Percentiles rank a stretch among this genome's conserved stretches.
Conservation (phyloP, 2,797 vertebrate genomes). For the Phrynocephalus forsythii region DNA sequence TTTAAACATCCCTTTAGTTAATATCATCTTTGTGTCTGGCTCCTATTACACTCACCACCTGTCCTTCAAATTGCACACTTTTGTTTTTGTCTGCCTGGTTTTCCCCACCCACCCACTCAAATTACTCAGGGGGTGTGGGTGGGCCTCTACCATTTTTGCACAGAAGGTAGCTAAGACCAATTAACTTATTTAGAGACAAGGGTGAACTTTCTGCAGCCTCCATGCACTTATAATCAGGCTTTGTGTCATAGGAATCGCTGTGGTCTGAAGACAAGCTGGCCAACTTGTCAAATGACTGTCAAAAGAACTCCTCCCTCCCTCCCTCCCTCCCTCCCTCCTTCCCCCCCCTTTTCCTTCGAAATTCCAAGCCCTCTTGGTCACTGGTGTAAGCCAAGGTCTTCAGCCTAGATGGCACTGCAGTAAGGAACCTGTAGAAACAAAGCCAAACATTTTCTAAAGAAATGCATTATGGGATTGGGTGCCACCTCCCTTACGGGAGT, state of each 20-base stretch:
- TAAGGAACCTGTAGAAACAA: conserved; percentile 14
- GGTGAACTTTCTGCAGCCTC: neutral
- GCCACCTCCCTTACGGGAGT: neutral
- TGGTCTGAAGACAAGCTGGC: neutral
- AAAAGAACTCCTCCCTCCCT: neutral
- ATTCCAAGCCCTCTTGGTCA: neutral
- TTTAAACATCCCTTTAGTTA: conserved; percentile 47
- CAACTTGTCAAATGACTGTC: neutral
- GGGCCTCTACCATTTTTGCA: neutral
- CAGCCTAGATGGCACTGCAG: neutral
- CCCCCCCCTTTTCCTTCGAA: neutral
- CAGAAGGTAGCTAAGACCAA: neutral
- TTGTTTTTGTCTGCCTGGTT: neutral
- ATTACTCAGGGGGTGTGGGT: neutral
- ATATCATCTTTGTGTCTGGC: conserved; percentile 55
- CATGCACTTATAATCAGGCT: neutral
- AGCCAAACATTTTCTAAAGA: conserved; percentile 4
- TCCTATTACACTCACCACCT: conserved; percentile 57
- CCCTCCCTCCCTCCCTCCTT: neutral
- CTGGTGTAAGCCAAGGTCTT: conserved; percentile 12
- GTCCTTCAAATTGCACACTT: conserved; percentile 23
- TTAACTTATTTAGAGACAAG: accelerated
- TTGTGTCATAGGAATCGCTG: neutral
- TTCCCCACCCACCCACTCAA: conserved; percentile 4
- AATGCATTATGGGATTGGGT: conserved; percentile 38